phyloP scores from a whole-genome alignment of 2,797 vertebrate genomes.

The Perodicticus potto region DNA sequence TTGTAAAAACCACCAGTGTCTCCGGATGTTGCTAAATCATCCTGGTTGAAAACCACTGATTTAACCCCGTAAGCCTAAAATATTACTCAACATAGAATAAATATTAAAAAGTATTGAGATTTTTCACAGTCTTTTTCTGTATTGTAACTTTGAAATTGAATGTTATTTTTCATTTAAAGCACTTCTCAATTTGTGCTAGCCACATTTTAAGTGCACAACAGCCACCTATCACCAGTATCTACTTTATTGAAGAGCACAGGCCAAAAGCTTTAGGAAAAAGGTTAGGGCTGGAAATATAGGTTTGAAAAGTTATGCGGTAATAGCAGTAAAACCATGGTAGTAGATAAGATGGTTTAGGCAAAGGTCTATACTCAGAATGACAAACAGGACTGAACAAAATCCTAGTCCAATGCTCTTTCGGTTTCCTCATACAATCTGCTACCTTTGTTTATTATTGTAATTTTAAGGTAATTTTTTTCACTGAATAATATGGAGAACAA shows the following conservation, averaged over 20 bases:
- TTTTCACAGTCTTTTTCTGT: background rate
- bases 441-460: background rate
- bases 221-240: background rate
- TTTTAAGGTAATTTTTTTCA: slow-evolving; percentile 48
- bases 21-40: background rate
- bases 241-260: background rate
- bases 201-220: slow-evolving; percentile 31
- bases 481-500: slow-evolving; percentile 11
- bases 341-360: background rate
- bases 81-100: background rate
- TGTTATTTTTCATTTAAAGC: slow-evolving; percentile 22
- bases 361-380: slow-evolving; percentile 23
- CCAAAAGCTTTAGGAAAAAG: slow-evolving; percentile 10
- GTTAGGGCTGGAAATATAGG: background rate
- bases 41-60: background rate
- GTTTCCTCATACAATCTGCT: background rate
- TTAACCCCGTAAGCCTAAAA: slow-evolving; percentile 8
- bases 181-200: background rate
- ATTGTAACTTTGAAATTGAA: background rate
- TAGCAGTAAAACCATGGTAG: background rate
- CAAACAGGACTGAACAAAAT: slow-evolving; percentile 38
- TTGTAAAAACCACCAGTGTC: background rate
- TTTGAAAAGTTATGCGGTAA: background rate
- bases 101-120: slow-evolving; percentile 14
- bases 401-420: background rate